Conservation (phyloP, 2,797 vertebrate genomes). For the Bovichtus variegatus region DNA sequence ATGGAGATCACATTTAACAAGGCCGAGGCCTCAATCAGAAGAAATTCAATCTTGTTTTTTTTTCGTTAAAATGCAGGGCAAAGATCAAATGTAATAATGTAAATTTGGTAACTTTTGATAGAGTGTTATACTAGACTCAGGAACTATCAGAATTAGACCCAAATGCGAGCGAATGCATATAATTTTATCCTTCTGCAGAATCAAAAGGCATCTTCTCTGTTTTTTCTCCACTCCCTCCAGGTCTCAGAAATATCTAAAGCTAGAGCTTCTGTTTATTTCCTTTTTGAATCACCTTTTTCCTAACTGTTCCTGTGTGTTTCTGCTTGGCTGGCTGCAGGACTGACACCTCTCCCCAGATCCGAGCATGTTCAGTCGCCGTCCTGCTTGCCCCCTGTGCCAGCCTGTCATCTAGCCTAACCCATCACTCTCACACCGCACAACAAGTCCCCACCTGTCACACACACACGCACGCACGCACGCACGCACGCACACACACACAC, state of each 20-base stretch:
- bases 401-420: slow-evolving; percentile 81
- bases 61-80: slow-evolving; percentile 18
- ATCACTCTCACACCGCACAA: slow-evolving; percentile 79
- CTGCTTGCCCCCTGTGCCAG: slow-evolving; percentile 82
- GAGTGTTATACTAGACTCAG: neutral
- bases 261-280: slow-evolving; percentile 73
- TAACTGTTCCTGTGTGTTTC: slow-evolving; percentile 79
- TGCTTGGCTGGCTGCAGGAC: slow-evolving; percentile 79
- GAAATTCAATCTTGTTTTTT: slow-evolving; percentile 34
- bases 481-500: slow-evolving; percentile 9
- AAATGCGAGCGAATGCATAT: neutral
- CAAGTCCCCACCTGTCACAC: slow-evolving; percentile 71
- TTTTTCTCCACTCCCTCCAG: slow-evolving; percentile 25
- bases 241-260: slow-evolving; percentile 56
- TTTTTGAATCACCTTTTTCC: slow-evolving; percentile 74
- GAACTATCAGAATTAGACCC: neutral
- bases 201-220: neutral
- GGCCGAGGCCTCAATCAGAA: slow-evolving; percentile 22
- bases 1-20: slow-evolving; percentile 52
- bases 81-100: slow-evolving; percentile 6
- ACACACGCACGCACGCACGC: slow-evolving; percentile 13
- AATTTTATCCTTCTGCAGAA: neutral
- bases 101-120: neutral
- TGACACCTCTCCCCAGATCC: slow-evolving; percentile 84
- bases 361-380: slow-evolving; percentile 80